phyloP scores from a whole-genome alignment of 1,140 invertebrate genomes.

The Euura lappo region DNA sequence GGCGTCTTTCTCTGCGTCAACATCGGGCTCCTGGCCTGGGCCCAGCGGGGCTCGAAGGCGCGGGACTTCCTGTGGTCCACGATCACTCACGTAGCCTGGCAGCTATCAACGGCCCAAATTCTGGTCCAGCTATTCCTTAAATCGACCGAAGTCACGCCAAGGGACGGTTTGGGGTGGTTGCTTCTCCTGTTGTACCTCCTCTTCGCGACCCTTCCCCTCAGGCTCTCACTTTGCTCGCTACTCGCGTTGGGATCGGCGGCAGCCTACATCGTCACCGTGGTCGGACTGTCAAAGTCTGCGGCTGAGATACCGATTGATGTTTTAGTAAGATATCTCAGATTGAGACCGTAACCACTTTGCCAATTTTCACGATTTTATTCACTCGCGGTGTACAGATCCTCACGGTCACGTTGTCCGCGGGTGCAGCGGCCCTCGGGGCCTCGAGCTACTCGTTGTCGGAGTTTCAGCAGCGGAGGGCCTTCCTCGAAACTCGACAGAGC shows the following conservation, averaged over 20 bases:
- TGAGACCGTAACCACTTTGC: conserved; percentile 8
- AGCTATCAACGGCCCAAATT: conserved; percentile 67
- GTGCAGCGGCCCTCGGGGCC: conserved; percentile 70
- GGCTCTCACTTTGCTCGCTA: conserved; percentile 68
- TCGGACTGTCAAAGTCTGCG: conserved; percentile 55
- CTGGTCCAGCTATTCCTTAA: conserved; percentile 65
- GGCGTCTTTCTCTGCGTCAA: conserved; percentile 63
- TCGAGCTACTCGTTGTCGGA: conserved; percentile 84
- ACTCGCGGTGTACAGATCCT: conserved; percentile 56
- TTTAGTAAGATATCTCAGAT: conserved; percentile 59
- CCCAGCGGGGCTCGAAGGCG: conserved; percentile 52
- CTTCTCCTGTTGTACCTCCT: conserved; percentile 84
- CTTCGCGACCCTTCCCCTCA: conserved; percentile 81
- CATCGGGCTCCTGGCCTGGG: conserved; percentile 61
- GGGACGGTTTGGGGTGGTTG: conserved; percentile 77
- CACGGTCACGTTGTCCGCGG: conserved; percentile 65
- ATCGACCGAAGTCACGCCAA: conserved; percentile 58
- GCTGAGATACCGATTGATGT: conserved; percentile 54
- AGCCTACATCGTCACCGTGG: conserved; percentile 65
- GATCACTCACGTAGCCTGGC: conserved; percentile 69
- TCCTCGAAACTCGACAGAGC: conserved; percentile 90
- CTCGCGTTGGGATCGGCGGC: conserved; percentile 66
- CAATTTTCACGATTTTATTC: neutral
- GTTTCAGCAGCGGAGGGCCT: conserved; percentile 84
- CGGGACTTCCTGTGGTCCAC: conserved; percentile 59